Conservation (phyloP, 1,140 invertebrate genomes). For the Geopemphigus sp. region DNA sequence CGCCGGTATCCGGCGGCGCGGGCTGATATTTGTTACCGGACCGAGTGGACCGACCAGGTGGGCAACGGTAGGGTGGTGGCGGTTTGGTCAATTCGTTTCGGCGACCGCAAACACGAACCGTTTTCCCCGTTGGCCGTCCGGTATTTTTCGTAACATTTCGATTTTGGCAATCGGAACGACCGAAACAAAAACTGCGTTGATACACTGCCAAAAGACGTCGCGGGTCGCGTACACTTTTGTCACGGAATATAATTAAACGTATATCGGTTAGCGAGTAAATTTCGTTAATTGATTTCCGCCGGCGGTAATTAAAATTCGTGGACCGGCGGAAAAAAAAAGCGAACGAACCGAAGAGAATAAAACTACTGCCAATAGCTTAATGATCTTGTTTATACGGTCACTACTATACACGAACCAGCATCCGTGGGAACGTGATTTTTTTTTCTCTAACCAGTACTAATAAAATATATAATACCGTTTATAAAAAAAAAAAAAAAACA, state of each 20-base stretch:
- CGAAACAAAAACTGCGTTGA: slow-evolving; percentile 22
- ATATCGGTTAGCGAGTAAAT: slow-evolving; percentile 1
- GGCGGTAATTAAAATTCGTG: background rate
- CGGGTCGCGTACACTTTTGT: slow-evolving; percentile 3
- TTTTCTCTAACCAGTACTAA: slow-evolving; percentile 31
- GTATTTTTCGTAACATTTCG: too few species aligned
- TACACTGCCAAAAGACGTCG: slow-evolving; percentile 9
- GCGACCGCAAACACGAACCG: too few species aligned
- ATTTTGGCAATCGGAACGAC: slow-evolving; percentile 31
- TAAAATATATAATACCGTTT: slow-evolving; percentile 33
- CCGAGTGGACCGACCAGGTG: too few species aligned
- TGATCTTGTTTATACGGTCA: slow-evolving; percentile 47
- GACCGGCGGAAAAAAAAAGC: background rate
- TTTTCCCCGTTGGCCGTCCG: too few species aligned
- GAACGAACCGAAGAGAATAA: background rate
- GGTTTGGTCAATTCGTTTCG: too few species aligned
- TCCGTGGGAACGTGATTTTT: slow-evolving; percentile 46
- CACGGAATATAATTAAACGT: slow-evolving; percentile 22
- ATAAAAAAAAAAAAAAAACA: slow-evolving; percentile 32
- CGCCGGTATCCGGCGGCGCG: too few species aligned
- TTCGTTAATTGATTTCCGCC: slow-evolving; percentile 34
- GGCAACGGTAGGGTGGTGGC: too few species aligned
- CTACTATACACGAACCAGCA: background rate
- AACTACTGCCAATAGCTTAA: slow-evolving; percentile 27
- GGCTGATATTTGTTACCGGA: too few species aligned